Percentiles rank a stretch among this genome's conserved stretches.
Evolutionary conservation across 2,113 vertebrate species (phyloP).

Genomic region (Mirounga angustirostris): DNA sequence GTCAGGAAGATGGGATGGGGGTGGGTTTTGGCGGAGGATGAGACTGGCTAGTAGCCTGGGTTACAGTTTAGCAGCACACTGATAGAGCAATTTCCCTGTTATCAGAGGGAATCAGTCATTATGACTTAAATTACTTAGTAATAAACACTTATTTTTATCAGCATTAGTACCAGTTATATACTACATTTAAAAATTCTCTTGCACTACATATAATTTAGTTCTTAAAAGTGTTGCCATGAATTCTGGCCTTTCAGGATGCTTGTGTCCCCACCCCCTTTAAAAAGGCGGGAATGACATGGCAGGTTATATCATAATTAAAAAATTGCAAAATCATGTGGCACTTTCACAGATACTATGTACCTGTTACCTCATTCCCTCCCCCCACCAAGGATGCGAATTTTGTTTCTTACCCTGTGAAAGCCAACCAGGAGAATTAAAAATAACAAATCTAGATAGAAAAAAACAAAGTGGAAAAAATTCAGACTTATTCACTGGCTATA

Average conservation of each 20-base stretch:
- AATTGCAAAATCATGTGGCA: not conserved
- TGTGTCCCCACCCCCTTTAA: not conserved
- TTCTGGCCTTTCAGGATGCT: not conserved
- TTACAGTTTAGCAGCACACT: not conserved
- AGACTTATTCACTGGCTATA: not conserved
- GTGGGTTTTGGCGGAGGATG: not conserved
- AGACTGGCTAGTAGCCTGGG: not conserved
- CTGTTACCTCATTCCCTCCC: not conserved
- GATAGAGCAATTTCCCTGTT: not conserved
- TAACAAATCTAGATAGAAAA: not conserved
- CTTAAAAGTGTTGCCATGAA: not conserved
- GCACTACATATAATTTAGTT: not conserved
- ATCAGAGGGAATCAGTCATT: not conserved
- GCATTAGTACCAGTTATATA: not conserved
- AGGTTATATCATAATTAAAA: constrained; percentile 11
- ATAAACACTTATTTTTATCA: constrained; percentile 3
- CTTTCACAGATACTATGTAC: not conserved
- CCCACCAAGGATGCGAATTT: not conserved
- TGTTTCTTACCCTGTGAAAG: not conserved
- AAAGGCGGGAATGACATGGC: not conserved
- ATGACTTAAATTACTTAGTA: not conserved
- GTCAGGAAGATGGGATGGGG: not conserved
- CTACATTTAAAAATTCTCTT: not conserved
- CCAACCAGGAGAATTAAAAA: not conserved
- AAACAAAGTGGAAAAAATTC: not conserved